A percentile compares a stretch with the other conserved stretches of the same genome.
Evolutionary conservation across 2,113 vertebrate species (phyloP).

Genomic region (Theristicus caerulescens): DNA sequence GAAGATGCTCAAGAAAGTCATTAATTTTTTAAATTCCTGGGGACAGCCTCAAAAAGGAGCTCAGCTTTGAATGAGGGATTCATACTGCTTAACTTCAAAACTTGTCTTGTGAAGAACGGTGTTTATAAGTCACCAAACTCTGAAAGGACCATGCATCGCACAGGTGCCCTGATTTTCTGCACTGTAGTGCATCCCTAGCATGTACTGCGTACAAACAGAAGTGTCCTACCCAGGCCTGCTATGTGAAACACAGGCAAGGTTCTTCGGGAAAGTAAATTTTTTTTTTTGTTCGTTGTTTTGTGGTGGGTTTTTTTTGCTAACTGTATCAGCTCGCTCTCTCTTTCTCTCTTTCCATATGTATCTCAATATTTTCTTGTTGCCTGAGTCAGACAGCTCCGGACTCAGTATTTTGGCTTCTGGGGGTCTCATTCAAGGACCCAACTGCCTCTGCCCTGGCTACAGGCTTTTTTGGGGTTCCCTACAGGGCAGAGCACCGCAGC

Average conservation of each 20-base stretch:
- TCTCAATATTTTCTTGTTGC: neutral
- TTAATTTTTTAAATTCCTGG: neutral
- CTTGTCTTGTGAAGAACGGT: neutral
- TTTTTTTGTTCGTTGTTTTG: neutral
- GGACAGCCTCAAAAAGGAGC: neutral
- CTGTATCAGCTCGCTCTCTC: accelerated
- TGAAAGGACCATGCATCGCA: accelerated
- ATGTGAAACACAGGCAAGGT: neutral
- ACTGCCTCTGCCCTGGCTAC: neutral
- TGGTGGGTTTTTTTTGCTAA: neutral
- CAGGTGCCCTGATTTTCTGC: neutral
- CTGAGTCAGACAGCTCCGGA: neutral
- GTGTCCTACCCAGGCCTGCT: neutral
- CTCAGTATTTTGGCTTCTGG: neutral
- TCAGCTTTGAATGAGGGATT: neutral
- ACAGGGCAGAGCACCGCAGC: neutral
- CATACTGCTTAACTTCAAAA: neutral
- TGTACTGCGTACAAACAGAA: neutral
- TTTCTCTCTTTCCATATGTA: neutral
- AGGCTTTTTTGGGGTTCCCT: neutral
- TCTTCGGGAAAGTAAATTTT: neutral
- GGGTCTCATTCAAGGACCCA: neutral
- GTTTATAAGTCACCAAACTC: neutral
- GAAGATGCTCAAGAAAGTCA: neutral
- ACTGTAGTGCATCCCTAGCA: no score